Percentiles rank a stretch among this genome's conserved stretches.
Conservation (phyloP, 2,797 vertebrate genomes). For the Arctocebus calabarensis region DNA sequence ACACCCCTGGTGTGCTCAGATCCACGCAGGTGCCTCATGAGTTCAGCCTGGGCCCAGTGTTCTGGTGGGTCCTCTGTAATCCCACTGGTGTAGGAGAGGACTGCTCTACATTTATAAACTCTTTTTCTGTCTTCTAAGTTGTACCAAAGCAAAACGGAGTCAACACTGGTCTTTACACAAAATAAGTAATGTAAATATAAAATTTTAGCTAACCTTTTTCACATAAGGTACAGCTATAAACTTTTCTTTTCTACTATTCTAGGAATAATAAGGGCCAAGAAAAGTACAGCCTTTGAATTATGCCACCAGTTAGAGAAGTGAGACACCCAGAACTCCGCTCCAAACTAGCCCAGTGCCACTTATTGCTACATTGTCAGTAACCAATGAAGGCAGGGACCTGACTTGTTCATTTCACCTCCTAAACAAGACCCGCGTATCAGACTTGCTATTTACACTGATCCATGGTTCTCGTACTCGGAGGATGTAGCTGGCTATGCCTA, state of each 20-base stretch:
- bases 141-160: neutral
- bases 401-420: too few species aligned
- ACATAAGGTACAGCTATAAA: neutral
- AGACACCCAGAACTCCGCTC: fast-evolving
- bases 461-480: neutral
- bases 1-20: neutral
- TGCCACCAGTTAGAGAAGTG: fast-evolving
- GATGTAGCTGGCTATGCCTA: neutral
- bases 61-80: neutral
- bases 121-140: neutral
- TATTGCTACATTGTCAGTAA: fast-evolving
- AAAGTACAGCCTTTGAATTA: neutral
- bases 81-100: neutral
- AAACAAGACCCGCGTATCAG: too few species aligned
- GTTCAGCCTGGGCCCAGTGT: fast-evolving
- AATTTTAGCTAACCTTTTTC: neutral
- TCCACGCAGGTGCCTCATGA: fast-evolving
- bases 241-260: neutral
- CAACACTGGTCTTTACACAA: neutral
- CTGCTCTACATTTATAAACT: neutral
- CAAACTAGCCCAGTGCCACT: neutral
- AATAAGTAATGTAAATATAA: neutral
- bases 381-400: fast-evolving
- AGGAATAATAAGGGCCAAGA: neutral
- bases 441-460: fast-evolving